Percentiles rank a stretch among this genome's conserved stretches.
Conservation (phyloP, 2,113 vertebrate genomes). For the Oostethus manadensis region DNA sequence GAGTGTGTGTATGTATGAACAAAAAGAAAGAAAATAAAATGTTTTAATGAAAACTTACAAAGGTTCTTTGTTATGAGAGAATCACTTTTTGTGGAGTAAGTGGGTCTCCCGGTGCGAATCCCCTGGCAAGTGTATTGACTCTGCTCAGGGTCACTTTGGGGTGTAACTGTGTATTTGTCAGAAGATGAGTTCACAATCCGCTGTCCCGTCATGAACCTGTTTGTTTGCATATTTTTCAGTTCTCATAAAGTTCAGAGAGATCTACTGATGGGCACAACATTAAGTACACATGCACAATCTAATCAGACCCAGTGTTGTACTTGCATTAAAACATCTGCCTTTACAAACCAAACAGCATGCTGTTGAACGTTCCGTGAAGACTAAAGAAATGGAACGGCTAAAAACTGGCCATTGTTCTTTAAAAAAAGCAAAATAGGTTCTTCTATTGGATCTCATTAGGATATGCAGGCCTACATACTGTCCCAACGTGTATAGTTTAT, state of each 20-base stretch:
- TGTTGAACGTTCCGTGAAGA: too few relatives aligned
- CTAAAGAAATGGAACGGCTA: too few relatives aligned
- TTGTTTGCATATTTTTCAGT: not conserved
- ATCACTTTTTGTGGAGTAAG: conserved; percentile 33
- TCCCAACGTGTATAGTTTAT: too few relatives aligned
- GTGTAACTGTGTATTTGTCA: conserved; percentile 28
- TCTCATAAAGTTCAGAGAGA: not conserved
- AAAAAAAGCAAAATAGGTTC: not conserved
- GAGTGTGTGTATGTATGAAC: not conserved
- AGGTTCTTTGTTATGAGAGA: conserved; percentile 59
- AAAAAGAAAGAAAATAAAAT: not conserved
- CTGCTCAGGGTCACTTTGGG: conserved; percentile 49
- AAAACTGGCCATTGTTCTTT: too few relatives aligned
- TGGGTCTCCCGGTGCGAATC: conserved; percentile 24
- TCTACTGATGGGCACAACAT: not conserved
- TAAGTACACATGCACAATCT: not conserved
- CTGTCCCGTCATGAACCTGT: conserved; percentile 29
- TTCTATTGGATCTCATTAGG: not conserved
- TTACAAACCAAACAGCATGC: not conserved
- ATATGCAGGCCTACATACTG: not conserved
- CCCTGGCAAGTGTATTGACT: conserved; percentile 56
- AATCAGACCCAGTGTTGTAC: not conserved
- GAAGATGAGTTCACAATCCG: rapidly evolving
- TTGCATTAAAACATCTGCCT: not conserved
- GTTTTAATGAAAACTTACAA: conserved; percentile 43